Evolutionary conservation across 1,140 invertebrate genomes (phyloP).

Genomic region (Brachionus paranguensis): DNA sequence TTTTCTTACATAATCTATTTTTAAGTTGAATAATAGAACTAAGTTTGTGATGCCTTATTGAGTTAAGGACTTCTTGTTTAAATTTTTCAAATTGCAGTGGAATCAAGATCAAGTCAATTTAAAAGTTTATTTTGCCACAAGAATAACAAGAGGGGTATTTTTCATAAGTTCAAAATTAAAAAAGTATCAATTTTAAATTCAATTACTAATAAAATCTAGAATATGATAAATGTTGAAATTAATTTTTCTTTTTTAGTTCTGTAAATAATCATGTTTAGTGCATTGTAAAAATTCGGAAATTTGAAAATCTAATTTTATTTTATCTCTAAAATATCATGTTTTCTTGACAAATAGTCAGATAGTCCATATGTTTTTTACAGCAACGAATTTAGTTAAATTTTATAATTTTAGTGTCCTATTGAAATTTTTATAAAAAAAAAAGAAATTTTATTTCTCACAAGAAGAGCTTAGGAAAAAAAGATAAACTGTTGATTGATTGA

Average conservation of each 20-base stretch:
- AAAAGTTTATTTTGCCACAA: no score
- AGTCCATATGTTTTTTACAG: neutral
- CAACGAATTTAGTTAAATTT: neutral
- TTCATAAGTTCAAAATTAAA: neutral
- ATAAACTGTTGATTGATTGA: conserved; percentile 20
- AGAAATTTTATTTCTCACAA: neutral
- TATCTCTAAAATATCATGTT: neutral
- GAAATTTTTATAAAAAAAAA: neutral
- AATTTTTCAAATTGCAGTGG: no score
- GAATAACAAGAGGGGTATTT: neutral
- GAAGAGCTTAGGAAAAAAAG: neutral
- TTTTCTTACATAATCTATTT: no score
- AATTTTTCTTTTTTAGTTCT: neutral
- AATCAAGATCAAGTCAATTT: no score
- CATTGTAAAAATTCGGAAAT: neutral
- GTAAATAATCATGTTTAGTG: neutral
- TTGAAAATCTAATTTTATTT: neutral
- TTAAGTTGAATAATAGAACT: no score
- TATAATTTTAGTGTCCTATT: neutral
- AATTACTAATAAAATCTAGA: neutral
- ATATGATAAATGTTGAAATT: neutral
- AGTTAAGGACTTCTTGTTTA: no score
- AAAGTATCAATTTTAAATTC: no score
- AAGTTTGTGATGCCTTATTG: no score
- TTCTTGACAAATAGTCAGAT: neutral